phyloP scores from a whole-genome alignment of 2,888 invertebrate species.

The Cecidostiba fungosa region DNA sequence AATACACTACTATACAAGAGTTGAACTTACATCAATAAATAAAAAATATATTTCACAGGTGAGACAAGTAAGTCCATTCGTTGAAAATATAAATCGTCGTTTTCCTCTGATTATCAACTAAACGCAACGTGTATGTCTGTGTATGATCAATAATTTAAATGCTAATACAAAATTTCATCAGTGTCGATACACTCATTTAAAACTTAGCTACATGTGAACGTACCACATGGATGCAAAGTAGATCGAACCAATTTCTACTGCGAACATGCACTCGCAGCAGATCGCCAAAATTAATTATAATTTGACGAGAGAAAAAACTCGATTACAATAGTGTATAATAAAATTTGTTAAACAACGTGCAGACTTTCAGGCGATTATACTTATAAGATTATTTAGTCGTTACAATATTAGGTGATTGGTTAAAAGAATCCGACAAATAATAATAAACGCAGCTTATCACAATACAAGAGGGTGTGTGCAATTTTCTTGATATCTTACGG shows the following conservation, averaged over 20 bases:
- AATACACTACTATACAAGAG: slow-evolving; percentile 61
- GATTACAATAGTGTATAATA: not conserved
- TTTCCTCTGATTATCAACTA: not conserved
- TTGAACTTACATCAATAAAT: slow-evolving; percentile 62
- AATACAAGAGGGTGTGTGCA: slow-evolving; percentile 62
- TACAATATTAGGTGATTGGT: slow-evolving; percentile 38
- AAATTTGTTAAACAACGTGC: not conserved
- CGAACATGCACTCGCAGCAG: slow-evolving; percentile 31
- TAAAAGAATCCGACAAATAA: slow-evolving; percentile 42
- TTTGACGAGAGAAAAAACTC: not conserved
- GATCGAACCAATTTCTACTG: not conserved
- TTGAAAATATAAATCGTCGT: slow-evolving; percentile 31
- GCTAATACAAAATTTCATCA: not conserved
- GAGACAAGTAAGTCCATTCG: slow-evolving; percentile 46
- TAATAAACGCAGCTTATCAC: slow-evolving; percentile 68
- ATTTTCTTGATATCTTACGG: slow-evolving; percentile 17
- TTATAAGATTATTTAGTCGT: slow-evolving; percentile 5
- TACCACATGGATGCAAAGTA: not conserved
- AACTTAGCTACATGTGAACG: not conserved
- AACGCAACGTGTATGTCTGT: not conserved
- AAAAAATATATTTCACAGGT: slow-evolving; percentile 64
- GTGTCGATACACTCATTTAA: not conserved
- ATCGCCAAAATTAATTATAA: slow-evolving; percentile 1
- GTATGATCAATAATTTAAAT: slow-evolving; percentile 49
- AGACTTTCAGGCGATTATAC: slow-evolving; percentile 34